A percentile compares a stretch with the other conserved stretches of the same genome.
These are phyloP conservation scores for Drosophila mercatorum DNA, from an alignment of 2,888 invertebrate genomes.

Conservation along the genomic window DNA sequence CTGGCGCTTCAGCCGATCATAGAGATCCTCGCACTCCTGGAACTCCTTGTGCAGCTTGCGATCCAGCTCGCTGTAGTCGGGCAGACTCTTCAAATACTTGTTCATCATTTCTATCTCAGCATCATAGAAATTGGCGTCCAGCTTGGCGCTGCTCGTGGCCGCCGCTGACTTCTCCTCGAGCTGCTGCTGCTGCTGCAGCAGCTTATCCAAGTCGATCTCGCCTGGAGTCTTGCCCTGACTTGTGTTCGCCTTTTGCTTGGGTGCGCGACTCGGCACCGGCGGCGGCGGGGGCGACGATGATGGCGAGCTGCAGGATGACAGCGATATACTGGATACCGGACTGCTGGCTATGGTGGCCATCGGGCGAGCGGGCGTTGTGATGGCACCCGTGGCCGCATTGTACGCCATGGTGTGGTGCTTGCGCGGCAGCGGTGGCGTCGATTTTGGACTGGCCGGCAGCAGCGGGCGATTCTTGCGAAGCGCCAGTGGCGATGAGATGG, in stretches of 20 bases:
- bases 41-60: slow-evolving; percentile 84
- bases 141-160: slow-evolving; percentile 71
- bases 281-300: slow-evolving; percentile 84
- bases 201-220: slow-evolving; percentile 73
- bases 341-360: slow-evolving; percentile 72
- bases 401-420: slow-evolving; percentile 79
- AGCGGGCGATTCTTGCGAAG: slow-evolving; percentile 74
- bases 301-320: slow-evolving; percentile 83
- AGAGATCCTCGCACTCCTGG: slow-evolving; percentile 84
- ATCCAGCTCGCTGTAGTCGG: slow-evolving; percentile 84
- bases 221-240: slow-evolving; percentile 17
- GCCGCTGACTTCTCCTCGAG: slow-evolving; percentile 79
- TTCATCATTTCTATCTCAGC: slow-evolving; percentile 85
- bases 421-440: slow-evolving; percentile 77
- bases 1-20: slow-evolving; percentile 82
- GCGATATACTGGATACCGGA: slow-evolving; percentile 82
- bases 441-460: slow-evolving; percentile 78
- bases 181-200: slow-evolving; percentile 79
- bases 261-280: slow-evolving; percentile 82
- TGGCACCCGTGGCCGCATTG: slow-evolving; percentile 72
- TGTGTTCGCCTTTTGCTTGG: slow-evolving; percentile 60
- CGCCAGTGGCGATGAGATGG: slow-evolving; percentile 78
- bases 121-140: slow-evolving; percentile 83
- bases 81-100: slow-evolving; percentile 84
- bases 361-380: slow-evolving; percentile 73